These are phyloP conservation scores for Drosophila punjabiensis DNA, from an alignment of 1,140 invertebrate genomes.

Conservation along the genomic window DNA sequence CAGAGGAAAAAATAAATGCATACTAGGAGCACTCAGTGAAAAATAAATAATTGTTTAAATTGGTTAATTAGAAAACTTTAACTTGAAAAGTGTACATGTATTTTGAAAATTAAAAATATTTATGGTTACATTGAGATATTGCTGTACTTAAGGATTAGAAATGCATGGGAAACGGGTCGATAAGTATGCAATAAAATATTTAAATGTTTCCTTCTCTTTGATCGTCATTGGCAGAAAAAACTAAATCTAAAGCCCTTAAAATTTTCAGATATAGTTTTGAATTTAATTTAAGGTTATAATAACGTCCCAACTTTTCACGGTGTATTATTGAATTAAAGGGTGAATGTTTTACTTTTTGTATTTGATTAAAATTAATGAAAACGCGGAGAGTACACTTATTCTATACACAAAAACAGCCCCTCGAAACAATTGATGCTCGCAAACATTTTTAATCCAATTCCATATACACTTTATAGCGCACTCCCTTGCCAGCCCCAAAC, in stretches of 20 bases:
- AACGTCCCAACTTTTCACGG: neutral
- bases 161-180: neutral
- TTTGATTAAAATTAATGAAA: constrained; percentile 50
- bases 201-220: neutral
- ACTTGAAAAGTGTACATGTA: too few relatives aligned
- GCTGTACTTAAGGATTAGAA: neutral
- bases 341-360: constrained; percentile 21
- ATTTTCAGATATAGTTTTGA: neutral
- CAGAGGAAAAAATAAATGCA: neutral
- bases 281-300: neutral
- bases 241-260: too few relatives aligned
- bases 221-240: neutral
- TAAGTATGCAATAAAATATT: constrained; percentile 6
- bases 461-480: constrained; percentile 30
- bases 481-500: neutral
- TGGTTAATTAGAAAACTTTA: neutral
- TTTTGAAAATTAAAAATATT: neutral
- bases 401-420: constrained; percentile 11
- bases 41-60: neutral
- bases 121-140: neutral
- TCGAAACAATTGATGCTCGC: constrained; percentile 39
- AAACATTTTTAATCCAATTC: constrained; percentile 37
- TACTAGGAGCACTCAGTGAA: neutral
- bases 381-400: constrained; percentile 1
- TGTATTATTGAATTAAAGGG: constrained; percentile 1